Base-by-base conservation (phyloP, 2,888 invertebrate species). In the Brenthis ino region DNA sequence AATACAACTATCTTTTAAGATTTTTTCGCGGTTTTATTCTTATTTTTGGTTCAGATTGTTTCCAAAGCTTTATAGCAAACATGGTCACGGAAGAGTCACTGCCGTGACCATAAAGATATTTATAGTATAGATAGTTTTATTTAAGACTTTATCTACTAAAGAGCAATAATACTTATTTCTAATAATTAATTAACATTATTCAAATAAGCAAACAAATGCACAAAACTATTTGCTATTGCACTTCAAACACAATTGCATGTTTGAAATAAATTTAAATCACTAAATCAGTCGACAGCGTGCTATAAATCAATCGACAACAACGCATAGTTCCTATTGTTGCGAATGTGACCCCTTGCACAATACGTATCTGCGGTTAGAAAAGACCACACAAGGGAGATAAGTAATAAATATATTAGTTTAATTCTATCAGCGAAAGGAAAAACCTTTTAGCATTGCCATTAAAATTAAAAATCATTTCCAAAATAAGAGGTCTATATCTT, bases 331-430 rank as follows among this genome's bases (percentile, higher is more conserved):
- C 72, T 50, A 58, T 71, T 72, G 69, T 72, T 54, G 64, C 53
- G 54, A 47, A 61, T 65, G 11, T 64, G 67, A 48, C 69, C 63
- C 69, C 11, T 72, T 74, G 75, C 69, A 75, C 76, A 82, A 77
- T 79, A 43, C 37, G 37, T 43, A 72, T 79, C 76, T 78, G 82
- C 76, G 80, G 79, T 80, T 64, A 13, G 72, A 75, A 68, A 73
- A 72, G 80, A 80, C 81, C 79, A 80, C 79, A 80, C 80, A 81
- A 78, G 68, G 70, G 71, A 72, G 77, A 74, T 64, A 24, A n/a
- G 14, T 56, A 51, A 69, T 63, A 53, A 20, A 63, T 53, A 63
- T 63, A 53, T 51, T 51, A 8, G 33, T 13, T 37, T 8, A 20
- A 53, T 53, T 20, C 4, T 20, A 6, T 20, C 11, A 43, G 37